Conservation (phyloP, 2,888 invertebrate species). For the Hybos culiciformis region DNA sequence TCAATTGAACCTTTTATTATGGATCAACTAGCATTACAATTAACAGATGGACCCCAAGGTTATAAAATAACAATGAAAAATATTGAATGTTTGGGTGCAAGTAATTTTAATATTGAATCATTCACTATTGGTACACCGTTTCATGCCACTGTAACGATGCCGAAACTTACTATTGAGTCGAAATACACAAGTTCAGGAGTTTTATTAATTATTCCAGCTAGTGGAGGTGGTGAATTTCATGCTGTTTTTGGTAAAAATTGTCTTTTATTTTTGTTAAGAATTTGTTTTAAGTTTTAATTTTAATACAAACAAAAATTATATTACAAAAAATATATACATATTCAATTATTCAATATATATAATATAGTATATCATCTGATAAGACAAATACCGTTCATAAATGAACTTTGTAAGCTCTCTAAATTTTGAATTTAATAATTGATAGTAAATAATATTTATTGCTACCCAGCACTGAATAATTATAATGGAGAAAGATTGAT, state of each 20-base stretch:
- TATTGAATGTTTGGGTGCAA: constrained; percentile 48
- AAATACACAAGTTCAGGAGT: constrained; percentile 55
- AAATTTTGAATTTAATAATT: too few relatives aligned
- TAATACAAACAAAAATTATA: neutral
- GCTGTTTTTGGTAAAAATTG: constrained; percentile 42
- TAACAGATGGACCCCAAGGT: constrained; percentile 41
- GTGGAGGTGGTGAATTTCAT: constrained; percentile 55
- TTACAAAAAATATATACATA: too few relatives aligned
- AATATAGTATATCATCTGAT: too few relatives aligned
- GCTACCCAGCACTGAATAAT: too few relatives aligned
- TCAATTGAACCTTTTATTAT: constrained; percentile 51
- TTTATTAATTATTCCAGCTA: constrained; percentile 54
- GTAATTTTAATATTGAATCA: constrained; percentile 44
- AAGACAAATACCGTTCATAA: too few relatives aligned
- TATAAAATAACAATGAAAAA: constrained; percentile 46
- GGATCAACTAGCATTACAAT: constrained; percentile 45
- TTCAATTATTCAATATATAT: too few relatives aligned
- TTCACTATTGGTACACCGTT: constrained; percentile 49
- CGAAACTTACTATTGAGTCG: constrained; percentile 49
- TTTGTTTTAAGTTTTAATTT: neutral
- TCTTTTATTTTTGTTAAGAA: neutral
- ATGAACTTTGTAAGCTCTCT: too few relatives aligned
- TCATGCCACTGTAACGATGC: constrained; percentile 48
- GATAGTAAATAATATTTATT: too few relatives aligned
- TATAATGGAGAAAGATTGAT: too few relatives aligned